Conservation (phyloP, 2,888 invertebrate species). For the Agrochola macilenta region DNA sequence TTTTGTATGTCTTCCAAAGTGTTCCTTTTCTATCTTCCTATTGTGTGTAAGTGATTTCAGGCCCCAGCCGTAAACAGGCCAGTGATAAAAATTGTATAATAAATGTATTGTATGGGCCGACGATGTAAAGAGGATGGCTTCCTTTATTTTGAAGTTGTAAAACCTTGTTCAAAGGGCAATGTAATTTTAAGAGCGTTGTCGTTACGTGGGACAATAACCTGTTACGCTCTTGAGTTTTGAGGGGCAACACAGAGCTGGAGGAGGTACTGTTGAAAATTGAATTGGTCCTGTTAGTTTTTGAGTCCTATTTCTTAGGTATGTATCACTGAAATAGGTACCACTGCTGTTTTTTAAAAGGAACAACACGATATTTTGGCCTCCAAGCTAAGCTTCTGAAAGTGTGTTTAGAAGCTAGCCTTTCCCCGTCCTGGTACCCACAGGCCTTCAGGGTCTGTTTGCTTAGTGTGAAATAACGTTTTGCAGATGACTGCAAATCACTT, state of each 20-base stretch:
- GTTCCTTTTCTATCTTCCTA: conserved; percentile 6
- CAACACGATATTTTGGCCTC: no score
- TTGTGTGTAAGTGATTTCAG: neutral
- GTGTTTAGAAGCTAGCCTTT: no score
- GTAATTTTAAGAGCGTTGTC: conserved; percentile 13
- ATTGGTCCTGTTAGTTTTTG: neutral
- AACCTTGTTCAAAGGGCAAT: conserved; percentile 28
- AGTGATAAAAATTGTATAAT: conserved; percentile 57
- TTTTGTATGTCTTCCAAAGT: neutral
- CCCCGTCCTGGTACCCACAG: no score
- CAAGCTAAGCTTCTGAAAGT: no score
- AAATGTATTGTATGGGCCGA: conserved; percentile 52
- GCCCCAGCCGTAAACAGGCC: conserved; percentile 24
- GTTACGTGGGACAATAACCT: conserved; percentile 4
- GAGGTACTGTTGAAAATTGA: neutral
- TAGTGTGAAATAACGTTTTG: no score
- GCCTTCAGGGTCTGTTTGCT: no score
- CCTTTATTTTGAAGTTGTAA: conserved; percentile 52
- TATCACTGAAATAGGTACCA: no score
- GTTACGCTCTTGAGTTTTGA: conserved; percentile 15
- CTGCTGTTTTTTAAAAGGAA: no score
- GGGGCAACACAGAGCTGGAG: neutral
- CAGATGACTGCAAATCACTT: no score
- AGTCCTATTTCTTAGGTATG: no score
- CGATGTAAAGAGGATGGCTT: conserved; percentile 36